Evolutionary conservation across 2,797 vertebrate species (phyloP), one percentile per base, ranked within the genome.

Genomic region (Yasuhikotakia modesta): DNA sequence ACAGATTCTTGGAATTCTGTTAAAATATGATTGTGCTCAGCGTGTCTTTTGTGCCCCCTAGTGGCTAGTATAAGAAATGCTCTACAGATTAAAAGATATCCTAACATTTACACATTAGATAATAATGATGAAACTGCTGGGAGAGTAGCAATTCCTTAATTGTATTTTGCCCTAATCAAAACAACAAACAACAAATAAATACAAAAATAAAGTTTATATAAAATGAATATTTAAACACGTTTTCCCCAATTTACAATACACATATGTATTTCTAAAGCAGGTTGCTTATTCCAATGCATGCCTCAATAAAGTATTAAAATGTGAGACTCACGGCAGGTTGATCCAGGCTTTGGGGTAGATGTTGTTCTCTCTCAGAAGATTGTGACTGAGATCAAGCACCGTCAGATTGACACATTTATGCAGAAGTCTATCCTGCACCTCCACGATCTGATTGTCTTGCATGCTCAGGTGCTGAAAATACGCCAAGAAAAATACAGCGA

Each of bases 331-430:
- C 89, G 70, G 90, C 35, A 95, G 89, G 19, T 74, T 75, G 5
- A 80, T 88, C 93, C 92, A 94, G 78, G 91, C 86, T 0, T 30
- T 69, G n/a, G 81, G 79, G 2, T 77, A 80, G 4, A 95, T 89
- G 76, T 48, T 35, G 81, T 90, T 87, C 67, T 96, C 93, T 53
- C 89, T 88, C 64, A 96, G 87, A 21, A 79, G 72, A 87, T 94
- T 95, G 84, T 92, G 92, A 83, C 92, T 95, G 73, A 95, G 88
- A 66, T 93, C 87, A 73, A 95, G 83, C n/a, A 85, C 67, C 16
- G 73, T 89, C 60, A 96, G 83, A 71, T 90, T 88, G 30, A 73
- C 58, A n/a, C 88, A 91, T 73, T 81, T 83, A 66, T 85, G 93
- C 78, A 95, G 84, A 0, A 85, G 39, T 1, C 87, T 88, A n/a